These are phyloP conservation scores for Prostheceraeus crozeri DNA, from an alignment of 2,888 invertebrate genomes.

Conservation along the genomic window DNA sequence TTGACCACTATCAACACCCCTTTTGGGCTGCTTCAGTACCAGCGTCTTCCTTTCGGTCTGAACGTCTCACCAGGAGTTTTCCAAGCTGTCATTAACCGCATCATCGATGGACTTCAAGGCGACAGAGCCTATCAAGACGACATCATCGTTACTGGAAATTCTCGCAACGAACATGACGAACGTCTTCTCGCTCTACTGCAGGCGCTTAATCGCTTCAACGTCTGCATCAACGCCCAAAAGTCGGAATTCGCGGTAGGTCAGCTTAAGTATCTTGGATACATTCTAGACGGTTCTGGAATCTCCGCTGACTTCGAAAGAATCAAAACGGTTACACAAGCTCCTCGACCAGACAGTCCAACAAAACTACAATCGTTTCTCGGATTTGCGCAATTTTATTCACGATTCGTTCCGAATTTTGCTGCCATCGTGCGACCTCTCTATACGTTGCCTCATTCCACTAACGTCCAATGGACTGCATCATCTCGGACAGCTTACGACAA, in stretches of 20 bases:
- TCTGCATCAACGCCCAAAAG: constrained; percentile 13
- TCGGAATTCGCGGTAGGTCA: neutral
- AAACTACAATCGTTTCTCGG: neutral
- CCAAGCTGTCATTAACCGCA: neutral
- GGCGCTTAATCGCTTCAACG: neutral
- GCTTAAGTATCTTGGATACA: neutral
- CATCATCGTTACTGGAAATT: constrained; percentile 1
- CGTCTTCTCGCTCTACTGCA: neutral
- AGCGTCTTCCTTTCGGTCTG: no score
- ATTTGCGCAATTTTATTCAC: constrained; percentile 1
- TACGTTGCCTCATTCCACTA: constrained; percentile 2
- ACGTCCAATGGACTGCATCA: neutral
- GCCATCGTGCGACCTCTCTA: constrained; percentile 10
- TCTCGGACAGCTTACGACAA: neutral
- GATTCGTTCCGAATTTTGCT: constrained; percentile 12
- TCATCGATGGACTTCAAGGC: neutral
- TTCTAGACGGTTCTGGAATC: neutral
- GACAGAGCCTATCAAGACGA: constrained; percentile 12
- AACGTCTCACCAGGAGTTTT: neutral
- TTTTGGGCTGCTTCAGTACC: no score
- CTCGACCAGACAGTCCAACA: constrained; percentile 1
- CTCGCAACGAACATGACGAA: neutral
- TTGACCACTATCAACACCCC: constrained; percentile 3
- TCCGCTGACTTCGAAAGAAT: constrained; percentile 8
- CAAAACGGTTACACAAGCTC: neutral